Evolutionary conservation across 2,888 invertebrate genomes (phyloP).

Genomic region (Tortricodes alternella): DNA sequence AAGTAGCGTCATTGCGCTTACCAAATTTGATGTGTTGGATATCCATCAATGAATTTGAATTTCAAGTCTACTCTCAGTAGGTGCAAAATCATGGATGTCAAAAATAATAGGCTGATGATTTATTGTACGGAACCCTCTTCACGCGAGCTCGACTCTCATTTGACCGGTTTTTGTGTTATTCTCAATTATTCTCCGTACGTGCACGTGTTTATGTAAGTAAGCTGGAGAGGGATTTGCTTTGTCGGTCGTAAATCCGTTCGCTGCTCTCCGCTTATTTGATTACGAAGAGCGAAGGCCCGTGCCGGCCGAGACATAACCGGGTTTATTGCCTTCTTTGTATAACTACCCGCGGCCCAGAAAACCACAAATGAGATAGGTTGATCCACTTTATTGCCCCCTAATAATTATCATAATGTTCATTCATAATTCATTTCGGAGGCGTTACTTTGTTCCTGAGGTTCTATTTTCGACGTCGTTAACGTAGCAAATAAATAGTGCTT

Average conservation of each 20-base stretch:
- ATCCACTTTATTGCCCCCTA: slow-evolving; percentile 24
- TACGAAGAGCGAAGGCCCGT: slow-evolving; percentile 51
- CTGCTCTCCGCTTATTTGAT: slow-evolving; percentile 64
- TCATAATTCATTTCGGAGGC: slow-evolving; percentile 30
- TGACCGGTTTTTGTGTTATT: no score
- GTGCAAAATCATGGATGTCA: no score
- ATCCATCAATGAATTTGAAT: no score
- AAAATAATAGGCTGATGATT: no score
- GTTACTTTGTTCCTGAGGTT: slow-evolving; percentile 20
- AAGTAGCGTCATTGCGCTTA: no score
- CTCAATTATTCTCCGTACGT: slow-evolving; percentile 19
- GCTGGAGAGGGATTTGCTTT: slow-evolving; percentile 45
- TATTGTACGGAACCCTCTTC: no score
- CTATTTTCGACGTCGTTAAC: slow-evolving; percentile 8
- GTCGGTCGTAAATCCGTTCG: slow-evolving; percentile 60
- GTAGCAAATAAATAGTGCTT: no score
- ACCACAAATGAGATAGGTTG: slow-evolving; percentile 30
- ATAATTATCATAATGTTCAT: slow-evolving; percentile 32
- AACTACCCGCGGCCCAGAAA: slow-evolving; percentile 40
- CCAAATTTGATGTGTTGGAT: no score
- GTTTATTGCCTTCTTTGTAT: slow-evolving; percentile 65
- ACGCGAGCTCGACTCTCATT: no score
- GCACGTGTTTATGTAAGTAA: slow-evolving; percentile 42
- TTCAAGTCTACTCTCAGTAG: no score
- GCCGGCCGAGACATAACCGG: slow-evolving; percentile 54